Evolutionary conservation across 1,140 invertebrate species (phyloP), one percentile per base, ranked within the genome.

Genomic region (Oscheius sp.): DNA sequence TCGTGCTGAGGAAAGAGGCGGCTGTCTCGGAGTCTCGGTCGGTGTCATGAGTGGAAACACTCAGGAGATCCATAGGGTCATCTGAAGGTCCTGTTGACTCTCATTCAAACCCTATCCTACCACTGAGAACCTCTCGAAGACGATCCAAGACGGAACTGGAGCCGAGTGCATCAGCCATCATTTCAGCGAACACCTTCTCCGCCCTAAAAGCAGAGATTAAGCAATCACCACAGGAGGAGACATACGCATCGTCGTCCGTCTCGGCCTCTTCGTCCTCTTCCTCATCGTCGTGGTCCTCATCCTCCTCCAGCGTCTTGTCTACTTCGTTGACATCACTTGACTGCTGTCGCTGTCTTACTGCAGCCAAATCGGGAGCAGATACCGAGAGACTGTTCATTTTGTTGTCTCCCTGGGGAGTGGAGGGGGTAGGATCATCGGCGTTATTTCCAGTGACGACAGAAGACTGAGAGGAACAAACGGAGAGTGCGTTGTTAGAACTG

Each of bases 341-440:
- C 13, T 49, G 68, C 35, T 66, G 72, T 36, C 64, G 46, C 20
- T 73, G 67, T 23, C 58, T 55, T 32, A 46, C 49, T 10, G 49
- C 68, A n/a, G 74, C 71, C n/a, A 68, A 59, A 62, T 74, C 55
- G 2, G 72, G 72, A n/a, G 61, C 58, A 3, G 68, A 73, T 7
- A 45, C 63, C 18, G 66, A 77, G 10, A 77, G 59, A 70, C 68
- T 71, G 18, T 75, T 77, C 20, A 69, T 46, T 28, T 65, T 65
- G 10, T 36, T 32, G 38, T 71, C 59, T 29, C 61, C 61, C 4
- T 58, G 59, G 31, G 69, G 67, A 42, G 67, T 68, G 18, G 36
- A 46, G 2, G 49, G 49, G 28, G 67, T 59, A 15, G 49, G 7
- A 7, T 55, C 49, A 23, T 7, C 23, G 7, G 7, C 23, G 7